Percentiles rank a stretch among this genome's conserved stretches.
Conservation (phyloP, 2,797 vertebrate genomes). For the Squalus acanthias region DNA sequence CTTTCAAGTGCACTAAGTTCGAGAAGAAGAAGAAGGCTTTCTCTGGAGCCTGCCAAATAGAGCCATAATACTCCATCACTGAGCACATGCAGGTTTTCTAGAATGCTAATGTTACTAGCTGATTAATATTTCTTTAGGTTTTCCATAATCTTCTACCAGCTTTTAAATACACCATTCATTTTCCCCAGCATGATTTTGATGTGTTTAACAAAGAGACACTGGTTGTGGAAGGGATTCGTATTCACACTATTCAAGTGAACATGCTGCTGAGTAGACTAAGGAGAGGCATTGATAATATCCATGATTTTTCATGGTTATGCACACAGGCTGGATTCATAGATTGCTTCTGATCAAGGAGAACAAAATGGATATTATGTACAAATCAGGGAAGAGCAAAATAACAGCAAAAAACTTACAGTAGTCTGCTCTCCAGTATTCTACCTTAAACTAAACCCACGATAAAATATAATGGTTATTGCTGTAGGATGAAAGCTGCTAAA, state of each 20-base stretch:
- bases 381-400: background rate
- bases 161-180: background rate
- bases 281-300: background rate
- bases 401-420: background rate
- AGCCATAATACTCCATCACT: background rate
- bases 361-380: background rate
- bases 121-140: background rate
- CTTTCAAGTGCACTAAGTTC: background rate
- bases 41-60: background rate
- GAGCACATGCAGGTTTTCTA: background rate
- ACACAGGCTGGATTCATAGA: background rate
- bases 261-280: background rate
- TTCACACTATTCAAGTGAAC: background rate
- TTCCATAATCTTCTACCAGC: background rate
- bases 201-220: background rate
- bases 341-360: background rate
- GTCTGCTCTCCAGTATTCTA: background rate
- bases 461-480: background rate
- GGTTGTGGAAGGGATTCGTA: background rate
- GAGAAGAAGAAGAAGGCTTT: background rate
- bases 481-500: background rate
- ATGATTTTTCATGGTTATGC: background rate
- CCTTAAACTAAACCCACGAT: background rate
- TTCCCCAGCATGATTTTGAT: background rate
- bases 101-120: background rate